Base-by-base conservation (phyloP, 2,888 invertebrate species). In the Oegoconia quadripuncta region DNA sequence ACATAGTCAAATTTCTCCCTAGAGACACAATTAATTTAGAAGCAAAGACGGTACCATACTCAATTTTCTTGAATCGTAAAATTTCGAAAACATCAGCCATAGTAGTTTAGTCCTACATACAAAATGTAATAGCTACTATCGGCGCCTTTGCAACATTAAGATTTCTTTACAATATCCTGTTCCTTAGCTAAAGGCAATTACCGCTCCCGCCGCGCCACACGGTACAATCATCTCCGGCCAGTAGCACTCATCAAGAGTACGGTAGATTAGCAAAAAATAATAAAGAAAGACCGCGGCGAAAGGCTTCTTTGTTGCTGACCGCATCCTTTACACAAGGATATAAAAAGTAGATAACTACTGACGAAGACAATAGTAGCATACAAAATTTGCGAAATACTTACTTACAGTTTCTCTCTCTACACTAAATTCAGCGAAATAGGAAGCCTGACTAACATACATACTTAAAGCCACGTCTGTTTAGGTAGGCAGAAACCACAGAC, bases 221-320 rank as follows among this genome's bases (percentile, higher is more conserved):
- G 44, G 40, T 31, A 37, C 34, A 28, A 37, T 43, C 46, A 52
- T 64, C 61, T 63, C 62, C 61, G 61, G 52, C 45, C 52, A n/a
- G n/a, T 47, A 25, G 23, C 12, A 14, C 37, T 50, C 56, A 58
- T 61, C 62, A 59, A 62, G 55, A 48, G 61, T 62, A 77, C 64
- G 78, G 75, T 76, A 71, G 74, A 79, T 79, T 79, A 78, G 77
- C 75, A 75, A 77, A 77, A 78, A 77, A 78, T 76, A 77, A 77
- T 69, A 64, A 29, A 29, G 29, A 30, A 20, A 16, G 25, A 25
- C 61, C 49, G 48, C 50, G 48, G 31, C 5, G 13, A 11, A 14
- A 3, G 12, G 17, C 42, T 45, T 9, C 34, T 18, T 35, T 44
- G 41, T n/a, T n/a, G n/a, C n/a, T n/a, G n/a, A 9, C 22, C 47